Percentiles rank a stretch among this genome's conserved stretches.
These are phyloP conservation scores for Copidosoma aretas DNA, from an alignment of 2,888 invertebrate genomes.

Conservation along the genomic window DNA sequence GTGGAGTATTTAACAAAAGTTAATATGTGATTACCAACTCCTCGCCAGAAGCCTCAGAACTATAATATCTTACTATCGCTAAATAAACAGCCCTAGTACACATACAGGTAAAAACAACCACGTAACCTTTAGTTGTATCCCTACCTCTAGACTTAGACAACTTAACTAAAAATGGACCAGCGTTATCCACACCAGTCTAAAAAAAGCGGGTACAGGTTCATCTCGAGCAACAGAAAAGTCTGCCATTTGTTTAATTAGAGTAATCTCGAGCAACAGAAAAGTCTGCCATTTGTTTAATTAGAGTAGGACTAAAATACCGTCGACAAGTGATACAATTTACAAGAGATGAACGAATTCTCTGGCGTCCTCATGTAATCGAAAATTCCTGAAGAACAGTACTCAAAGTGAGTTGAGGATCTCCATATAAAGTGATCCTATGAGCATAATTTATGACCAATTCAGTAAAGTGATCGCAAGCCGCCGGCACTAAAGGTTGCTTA, in stretches of 20 bases:
- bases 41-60: neutral
- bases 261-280: neutral
- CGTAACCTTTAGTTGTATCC: neutral
- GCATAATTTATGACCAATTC: neutral
- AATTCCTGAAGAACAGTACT: neutral
- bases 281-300: neutral
- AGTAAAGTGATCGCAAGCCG: neutral
- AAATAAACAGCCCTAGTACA: slow-evolving; percentile 6
- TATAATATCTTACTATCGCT: neutral
- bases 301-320: neutral
- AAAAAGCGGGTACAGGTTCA: neutral
- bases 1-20: neutral
- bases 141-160: neutral
- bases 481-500: neutral
- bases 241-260: neutral
- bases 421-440: neutral
- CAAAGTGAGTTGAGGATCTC: neutral
- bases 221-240: neutral
- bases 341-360: neutral
- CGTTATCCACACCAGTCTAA: neutral
- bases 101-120: slow-evolving; percentile 10
- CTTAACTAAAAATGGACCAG: too few species aligned
- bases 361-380: neutral
- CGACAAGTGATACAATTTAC: neutral
- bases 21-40: neutral